Percentiles rank a stretch among this genome's conserved stretches.
Evolutionary conservation across 2,888 invertebrate genomes (phyloP).

Genomic region (Entomobrya proxima): DNA sequence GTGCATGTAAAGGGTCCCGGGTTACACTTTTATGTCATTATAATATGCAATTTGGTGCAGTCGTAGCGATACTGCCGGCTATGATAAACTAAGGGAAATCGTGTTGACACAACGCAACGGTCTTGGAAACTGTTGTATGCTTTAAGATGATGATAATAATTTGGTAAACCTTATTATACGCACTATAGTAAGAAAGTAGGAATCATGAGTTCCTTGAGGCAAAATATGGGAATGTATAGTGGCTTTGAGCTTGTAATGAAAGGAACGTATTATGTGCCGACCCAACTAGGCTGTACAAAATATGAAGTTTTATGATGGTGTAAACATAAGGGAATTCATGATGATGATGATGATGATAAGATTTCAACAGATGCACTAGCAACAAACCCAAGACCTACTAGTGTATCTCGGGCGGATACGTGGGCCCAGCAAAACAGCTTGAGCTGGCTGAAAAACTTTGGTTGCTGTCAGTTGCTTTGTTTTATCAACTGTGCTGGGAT

Average conservation of each 20-base stretch:
- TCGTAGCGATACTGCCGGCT: slow-evolving; percentile 16
- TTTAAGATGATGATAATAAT: background rate
- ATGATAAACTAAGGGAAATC: background rate
- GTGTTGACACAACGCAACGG: slow-evolving; percentile 39
- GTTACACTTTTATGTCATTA: slow-evolving; percentile 19
- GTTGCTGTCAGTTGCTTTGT: slow-evolving; percentile 65
- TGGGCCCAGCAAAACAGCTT: slow-evolving; percentile 37
- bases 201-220: background rate
- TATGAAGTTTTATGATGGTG: slow-evolving; percentile 63
- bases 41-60: slow-evolving; percentile 44
- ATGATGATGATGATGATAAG: slow-evolving; percentile 31
- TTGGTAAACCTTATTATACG: background rate
- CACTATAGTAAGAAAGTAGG: background rate
- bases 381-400: slow-evolving; percentile 30
- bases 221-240: background rate
- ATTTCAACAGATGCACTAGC: background rate
- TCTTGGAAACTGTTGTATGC: slow-evolving; percentile 19
- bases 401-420: too few relatives aligned
- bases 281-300: slow-evolving; percentile 12
- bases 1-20: slow-evolving; percentile 7
- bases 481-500: slow-evolving; percentile 67
- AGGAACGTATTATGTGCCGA: background rate
- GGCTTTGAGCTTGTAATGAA: slow-evolving; percentile 4
- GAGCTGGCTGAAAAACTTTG: slow-evolving; percentile 39
- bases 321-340: slow-evolving; percentile 62